Percentiles rank a stretch among this genome's conserved stretches.
Conservation (phyloP, 2,888 invertebrate genomes). For the Sphecodes monilicornis region DNA sequence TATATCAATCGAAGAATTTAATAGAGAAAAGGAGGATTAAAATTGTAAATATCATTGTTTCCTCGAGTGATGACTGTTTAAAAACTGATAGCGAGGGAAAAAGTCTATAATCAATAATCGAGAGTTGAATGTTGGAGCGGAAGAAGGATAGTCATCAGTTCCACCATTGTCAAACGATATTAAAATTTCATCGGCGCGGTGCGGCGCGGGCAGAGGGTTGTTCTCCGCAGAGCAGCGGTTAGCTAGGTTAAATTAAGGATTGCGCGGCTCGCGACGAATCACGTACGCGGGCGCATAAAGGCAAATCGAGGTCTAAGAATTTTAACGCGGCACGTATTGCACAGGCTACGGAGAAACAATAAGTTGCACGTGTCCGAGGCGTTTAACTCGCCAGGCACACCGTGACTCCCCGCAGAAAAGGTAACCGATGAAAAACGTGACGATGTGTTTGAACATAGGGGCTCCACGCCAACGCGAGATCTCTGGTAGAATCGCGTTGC, state of each 20-base stretch:
- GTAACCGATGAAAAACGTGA: constrained; percentile 62
- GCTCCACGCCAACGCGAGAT: constrained; percentile 36
- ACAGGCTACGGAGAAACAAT: constrained; percentile 62
- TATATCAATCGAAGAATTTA: too few relatives aligned
- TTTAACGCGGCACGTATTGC: constrained; percentile 42
- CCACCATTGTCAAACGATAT: background rate
- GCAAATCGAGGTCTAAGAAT: constrained; percentile 46
- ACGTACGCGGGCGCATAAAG: constrained; percentile 24
- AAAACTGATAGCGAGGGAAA: background rate
- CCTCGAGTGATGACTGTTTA: background rate
- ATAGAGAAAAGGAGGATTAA: background rate
- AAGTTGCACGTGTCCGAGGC: constrained; percentile 60
- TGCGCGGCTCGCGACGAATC: constrained; percentile 22
- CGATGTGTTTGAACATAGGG: constrained; percentile 29
- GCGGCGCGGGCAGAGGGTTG: background rate
- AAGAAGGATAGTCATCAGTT: background rate
- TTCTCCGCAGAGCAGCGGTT: background rate
- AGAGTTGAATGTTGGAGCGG: background rate
- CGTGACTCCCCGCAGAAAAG: constrained; percentile 59
- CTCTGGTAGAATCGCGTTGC: constrained; percentile 43
- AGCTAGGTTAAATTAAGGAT: background rate
- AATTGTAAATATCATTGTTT: background rate
- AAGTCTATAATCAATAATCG: background rate
- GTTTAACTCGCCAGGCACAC: constrained; percentile 48
- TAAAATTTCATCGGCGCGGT: background rate